These are phyloP conservation scores for Julus scanicus DNA, from an alignment of 2,888 invertebrate genomes.

Conservation along the genomic window DNA sequence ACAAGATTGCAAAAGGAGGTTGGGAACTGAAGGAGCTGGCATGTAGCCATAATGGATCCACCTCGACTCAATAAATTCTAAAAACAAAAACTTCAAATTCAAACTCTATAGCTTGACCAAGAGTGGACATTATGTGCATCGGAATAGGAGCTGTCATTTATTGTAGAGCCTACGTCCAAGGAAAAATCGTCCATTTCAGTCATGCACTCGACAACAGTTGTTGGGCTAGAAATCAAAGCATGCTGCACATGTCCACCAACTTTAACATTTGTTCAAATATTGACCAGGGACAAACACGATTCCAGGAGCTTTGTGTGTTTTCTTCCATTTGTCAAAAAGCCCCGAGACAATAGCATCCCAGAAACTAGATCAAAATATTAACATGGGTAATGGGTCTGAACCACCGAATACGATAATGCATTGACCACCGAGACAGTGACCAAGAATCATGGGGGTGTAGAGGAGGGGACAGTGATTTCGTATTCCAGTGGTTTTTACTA, in stretches of 20 bases:
- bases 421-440: background rate
- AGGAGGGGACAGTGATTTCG: background rate
- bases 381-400: background rate
- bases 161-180: background rate
- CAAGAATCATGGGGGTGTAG: background rate
- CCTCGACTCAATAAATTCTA: conserved; percentile 3
- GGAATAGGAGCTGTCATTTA: background rate
- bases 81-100: background rate
- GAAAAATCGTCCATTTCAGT: conserved; percentile 40
- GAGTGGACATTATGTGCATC: background rate
- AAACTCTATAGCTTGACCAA: background rate
- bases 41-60: conserved; percentile 30
- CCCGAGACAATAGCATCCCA: conserved; percentile 17
- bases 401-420: background rate
- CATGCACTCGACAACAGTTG: conserved; percentile 6
- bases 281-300: conserved; percentile 12
- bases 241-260: conserved; percentile 21
- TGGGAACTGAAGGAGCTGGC: conserved; percentile 20
- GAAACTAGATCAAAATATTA: conserved; percentile 43
- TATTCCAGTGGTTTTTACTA: background rate
- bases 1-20: background rate
- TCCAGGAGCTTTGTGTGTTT: conserved; percentile 2
- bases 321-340: conserved; percentile 47
- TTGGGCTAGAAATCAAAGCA: conserved; percentile 14
- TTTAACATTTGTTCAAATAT: conserved; percentile 34